Base-by-base conservation (phyloP, 2,113 vertebrate genomes). In the Micronycteris hirsuta region DNA sequence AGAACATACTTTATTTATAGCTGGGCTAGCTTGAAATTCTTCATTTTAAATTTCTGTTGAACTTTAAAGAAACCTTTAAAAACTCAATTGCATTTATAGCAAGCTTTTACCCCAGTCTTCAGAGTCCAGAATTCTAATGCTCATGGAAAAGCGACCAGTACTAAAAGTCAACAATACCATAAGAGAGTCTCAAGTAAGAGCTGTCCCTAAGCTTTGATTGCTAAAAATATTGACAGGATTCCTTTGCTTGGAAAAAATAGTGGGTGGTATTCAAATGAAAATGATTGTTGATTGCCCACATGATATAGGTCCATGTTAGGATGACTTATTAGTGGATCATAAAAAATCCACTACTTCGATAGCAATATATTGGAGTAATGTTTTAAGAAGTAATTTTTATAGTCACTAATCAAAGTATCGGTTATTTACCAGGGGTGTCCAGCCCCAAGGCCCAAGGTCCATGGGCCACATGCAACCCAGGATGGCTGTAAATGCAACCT, bases 1-100 rank as follows among this genome's bases (percentile, higher is more conserved):
- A 96, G 33, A 96, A 77, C 10, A 49, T 96, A 84, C 94, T 96
- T 97, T 96, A 97, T 97, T 98, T 97, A 96, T 97, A 63, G 76
- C 17, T 17, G 89, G 31, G 38, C 0, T 91, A 65, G 0, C 54
- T 97, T 97, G 81, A 97, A 98, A 97, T 96, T 96, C 58, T 97
- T 98, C 63, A 95, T 86, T 91, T 89, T 96, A 97, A 98, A 97
- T 98, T 54, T 61, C 91, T 67, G 49, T 4, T 96, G 86, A 98
- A 97, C 86, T 82, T 97, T 93, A 95, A 77, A 65, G 89, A 98
- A 98, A 97, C 38, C n/a, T 97, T 97, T 94, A 80, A 98, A 98
- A 98, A 97, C 49, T 92, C 88, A 97, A 94, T 92, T 98, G 93
- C 12, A 80, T 94, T 95, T 94, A 94, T 54, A 38, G 94, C 13